Percentiles rank a stretch among this genome's conserved stretches.
phyloP scores from a whole-genome alignment of 2,888 invertebrate genomes.

The Stenotaenia linearis region DNA sequence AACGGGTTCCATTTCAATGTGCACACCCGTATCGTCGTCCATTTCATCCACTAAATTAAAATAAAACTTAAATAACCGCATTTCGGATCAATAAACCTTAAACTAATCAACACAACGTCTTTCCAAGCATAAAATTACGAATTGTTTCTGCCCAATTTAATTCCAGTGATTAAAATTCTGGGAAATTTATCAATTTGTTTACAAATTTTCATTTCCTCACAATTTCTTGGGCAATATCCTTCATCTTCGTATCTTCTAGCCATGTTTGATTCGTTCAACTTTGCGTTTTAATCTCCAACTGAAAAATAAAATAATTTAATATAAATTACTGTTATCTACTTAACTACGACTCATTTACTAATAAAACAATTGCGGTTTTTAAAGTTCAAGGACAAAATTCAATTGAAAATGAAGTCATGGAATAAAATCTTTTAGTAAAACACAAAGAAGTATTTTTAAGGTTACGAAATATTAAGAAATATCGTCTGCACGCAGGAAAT shows the following conservation, averaged over 20 bases:
- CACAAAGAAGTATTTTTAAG: too few species aligned
- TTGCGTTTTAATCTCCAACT: neutral
- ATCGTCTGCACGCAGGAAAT: constrained; percentile 11
- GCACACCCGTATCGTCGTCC: neutral
- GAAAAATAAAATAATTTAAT: neutral
- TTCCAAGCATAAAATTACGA: too few species aligned
- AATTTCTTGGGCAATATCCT: neutral
- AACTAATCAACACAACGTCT: too few species aligned
- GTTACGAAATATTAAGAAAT: too few species aligned
- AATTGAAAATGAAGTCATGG: neutral
- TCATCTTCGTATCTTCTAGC: neutral
- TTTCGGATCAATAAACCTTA: too few species aligned
- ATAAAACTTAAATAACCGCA: too few species aligned
- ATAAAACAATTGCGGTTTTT: neutral
- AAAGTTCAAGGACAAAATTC: neutral
- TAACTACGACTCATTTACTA: neutral
- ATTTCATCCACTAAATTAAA: neutral
- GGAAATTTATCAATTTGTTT: too few species aligned
- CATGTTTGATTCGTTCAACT: neutral
- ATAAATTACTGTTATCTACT: neutral
- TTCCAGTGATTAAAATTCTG: too few species aligned
- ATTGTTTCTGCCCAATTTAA: too few species aligned
- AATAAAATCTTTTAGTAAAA: too few species aligned
- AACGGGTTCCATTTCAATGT: neutral
- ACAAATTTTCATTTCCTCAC: neutral